Percentiles rank a stretch among this genome's conserved stretches.
Conservation (phyloP, 2,113 vertebrate species). For the Bungarus multicinctus region DNA sequence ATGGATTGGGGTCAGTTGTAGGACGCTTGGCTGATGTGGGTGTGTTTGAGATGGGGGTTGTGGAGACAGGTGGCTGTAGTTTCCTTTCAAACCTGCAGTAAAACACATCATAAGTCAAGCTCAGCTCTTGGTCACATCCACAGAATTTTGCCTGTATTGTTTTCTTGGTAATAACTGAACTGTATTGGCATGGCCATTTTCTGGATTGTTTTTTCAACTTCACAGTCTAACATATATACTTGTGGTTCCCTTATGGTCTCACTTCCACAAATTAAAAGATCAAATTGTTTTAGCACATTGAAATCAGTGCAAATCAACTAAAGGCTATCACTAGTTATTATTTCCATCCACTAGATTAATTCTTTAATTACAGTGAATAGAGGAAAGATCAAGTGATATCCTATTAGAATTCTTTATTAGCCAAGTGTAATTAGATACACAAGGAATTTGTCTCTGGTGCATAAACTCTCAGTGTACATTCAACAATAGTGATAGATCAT, state of each 20-base stretch:
- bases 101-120: background rate
- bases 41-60: no score
- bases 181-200: background rate
- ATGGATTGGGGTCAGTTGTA: no score
- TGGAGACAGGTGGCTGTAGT: no score
- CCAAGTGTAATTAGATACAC: no score
- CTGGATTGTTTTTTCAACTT: background rate
- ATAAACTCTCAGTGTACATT: no score
- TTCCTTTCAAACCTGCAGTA: no score
- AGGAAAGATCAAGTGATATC: background rate
- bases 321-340: background rate
- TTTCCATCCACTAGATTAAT: background rate
- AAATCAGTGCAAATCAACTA: background rate
- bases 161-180: background rate
- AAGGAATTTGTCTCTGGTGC: no score
- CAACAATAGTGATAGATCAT: no score
- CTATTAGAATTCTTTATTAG: background rate
- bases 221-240: background rate
- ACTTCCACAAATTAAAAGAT: background rate
- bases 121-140: background rate
- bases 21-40: no score
- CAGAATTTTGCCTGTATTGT: background rate
- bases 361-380: background rate
- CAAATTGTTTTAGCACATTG: background rate
- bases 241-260: background rate